Evolutionary conservation across 2,797 vertebrate species (phyloP), one percentile per base, ranked within the genome.

Genomic region (Acanthornis magna): DNA sequence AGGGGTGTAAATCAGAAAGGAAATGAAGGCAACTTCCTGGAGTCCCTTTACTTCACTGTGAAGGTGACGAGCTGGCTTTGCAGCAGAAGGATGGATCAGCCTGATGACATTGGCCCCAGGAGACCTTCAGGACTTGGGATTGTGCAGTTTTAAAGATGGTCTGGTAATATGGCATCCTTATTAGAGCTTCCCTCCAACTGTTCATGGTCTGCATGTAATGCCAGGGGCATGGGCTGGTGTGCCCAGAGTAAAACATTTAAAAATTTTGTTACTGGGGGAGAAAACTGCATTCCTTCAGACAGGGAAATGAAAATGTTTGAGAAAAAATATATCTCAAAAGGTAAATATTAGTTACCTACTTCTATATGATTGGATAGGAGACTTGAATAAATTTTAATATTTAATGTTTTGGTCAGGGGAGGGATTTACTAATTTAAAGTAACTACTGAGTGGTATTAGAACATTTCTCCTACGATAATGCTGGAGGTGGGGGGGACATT

Each of bases 61-160:
- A 16, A 67, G 14, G 4, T 10, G 16, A 57, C 14, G 20, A 40
- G 7, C 13, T 78, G 20, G 5, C 17, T 68, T 62, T 81, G 58
- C 57, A 84, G 25, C 30, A 51, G 34, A 45, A 55, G 77, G 45
- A 18, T 48, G 42, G 12, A 62, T 27, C 50, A 68, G 4, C 3
- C 23, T 53, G 50, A 23, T 50, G 32, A 34, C 5, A 19, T 4
- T 32, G 18, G 16, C 26, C 11, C 50, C 29, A 79, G 30, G 5
- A 88, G 26, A 82, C 9, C 29, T 72, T 51, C 30, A 77, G 61
- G 21, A 53, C 17, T 13, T 63, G 23, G 27, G 42, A 75, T 75
- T 0, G 2, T 2, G 1, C 38, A 61, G n/a, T 27, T 34, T 15
- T 68, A 36, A 72, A 50, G 26, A 2, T 9, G 5, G 3, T 15